Base-by-base conservation (phyloP, 2,888 invertebrate genomes). In the Nebria brevicollis region DNA sequence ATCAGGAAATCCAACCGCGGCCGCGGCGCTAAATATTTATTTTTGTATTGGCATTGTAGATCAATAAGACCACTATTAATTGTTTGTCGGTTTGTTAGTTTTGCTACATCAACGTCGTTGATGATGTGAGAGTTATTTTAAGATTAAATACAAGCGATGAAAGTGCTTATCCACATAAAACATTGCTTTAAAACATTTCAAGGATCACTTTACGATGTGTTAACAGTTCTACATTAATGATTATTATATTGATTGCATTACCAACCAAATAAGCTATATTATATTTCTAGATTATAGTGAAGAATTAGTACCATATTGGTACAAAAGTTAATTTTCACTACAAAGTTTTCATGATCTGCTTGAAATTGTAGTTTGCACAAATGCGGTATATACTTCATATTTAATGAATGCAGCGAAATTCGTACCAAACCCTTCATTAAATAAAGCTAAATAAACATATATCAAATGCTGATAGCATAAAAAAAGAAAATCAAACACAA, bases 41-140 rank as follows among this genome's bases (percentile, higher is more conserved):
- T 70, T 70, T 70, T 70, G 70, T 13, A 11, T 54, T 54, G 54
- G 54, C 54, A 54, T 54, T 54, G 54, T 54, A 54, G 11, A 54
- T 34, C 25, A 70, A 70, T 70, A 34, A 11, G 26, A 70, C 20
- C 70, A 70, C 25, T 15, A 26, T 70, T 26, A 70, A 70, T 70
- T 70, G 70, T 70, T 70, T 70, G 15, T 70, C 8, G 4, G 70
- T 34, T 11, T 13, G 20, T 25, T 66, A 20, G 66, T 66, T 66
- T 66, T 34, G 34, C 66, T n/a, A 66, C 25, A 20, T 66, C 15
- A 20, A 20, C 4, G 25, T 66, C 66, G 66, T 66, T 7, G 34
- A 13, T 70, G 70, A 70, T 34, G 70, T 10, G 34, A 34, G 26
- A 20, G 70, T 26, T 70, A 70, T 70, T 70, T 70, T 25, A 70